Evolutionary conservation across 1,140 invertebrate genomes (phyloP), one percentile per base, ranked within the genome.

Genomic region (Trichonephila clavata): DNA sequence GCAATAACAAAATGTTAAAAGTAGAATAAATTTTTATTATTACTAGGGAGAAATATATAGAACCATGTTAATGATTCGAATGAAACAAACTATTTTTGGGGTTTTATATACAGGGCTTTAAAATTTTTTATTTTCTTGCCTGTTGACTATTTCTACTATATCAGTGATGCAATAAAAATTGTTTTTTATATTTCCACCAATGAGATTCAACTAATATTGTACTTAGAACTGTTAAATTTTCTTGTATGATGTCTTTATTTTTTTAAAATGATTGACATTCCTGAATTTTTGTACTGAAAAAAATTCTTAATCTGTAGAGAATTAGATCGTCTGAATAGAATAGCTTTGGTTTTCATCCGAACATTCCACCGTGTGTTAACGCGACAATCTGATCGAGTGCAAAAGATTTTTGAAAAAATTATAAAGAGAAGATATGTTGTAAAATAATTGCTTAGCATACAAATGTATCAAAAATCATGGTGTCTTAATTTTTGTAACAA

Each of bases 191-290:
- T 87, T 93, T 61, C 68, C 43, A 59, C n/a, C 43, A 81, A 59
- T 16, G 39, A 80, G 84, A 93, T 93, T 77, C 50, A 63, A 65
- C 65, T 60, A 68, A 39, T 86, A 86, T 63, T 68, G 89, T 90
- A 90, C 89, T 90, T 90, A 90, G 92, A 87, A 93, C 77, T 93
- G 92, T 93, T 93, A 93, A 93, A 93, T 93, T 93, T 93, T 93
- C 92, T 87, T 93, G 60, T 93, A 93, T 63, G 50, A 93, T 93
- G 92, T 93, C 92, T 93, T 93, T 93, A 93, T 93, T 93, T 93
- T 93, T 93, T 93, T 93, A 93, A 93, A 90, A 71, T 50, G 61
- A 93, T 93, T 86, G 63, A 93, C 92, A 93, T 93, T 93, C 92
- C 92, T 93, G 71, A 57, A 93, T 77, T 93, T 93, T 93, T 93